Percentiles rank a stretch among this genome's conserved stretches.
These are phyloP conservation scores for Loripinus fragilis DNA, from an alignment of 2,888 invertebrate genomes.

Conservation along the genomic window DNA sequence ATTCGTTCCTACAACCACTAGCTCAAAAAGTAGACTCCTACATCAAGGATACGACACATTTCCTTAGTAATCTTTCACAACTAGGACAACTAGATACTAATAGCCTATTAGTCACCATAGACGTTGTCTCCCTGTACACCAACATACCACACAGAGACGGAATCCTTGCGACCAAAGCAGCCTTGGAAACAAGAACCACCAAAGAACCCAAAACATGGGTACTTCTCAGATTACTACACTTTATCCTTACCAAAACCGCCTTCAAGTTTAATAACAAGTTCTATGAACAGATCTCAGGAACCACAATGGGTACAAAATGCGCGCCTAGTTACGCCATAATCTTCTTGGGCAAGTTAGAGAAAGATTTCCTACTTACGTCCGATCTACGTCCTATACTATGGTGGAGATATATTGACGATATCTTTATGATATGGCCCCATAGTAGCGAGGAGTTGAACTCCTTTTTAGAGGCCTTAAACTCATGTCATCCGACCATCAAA, in stretches of 20 bases:
- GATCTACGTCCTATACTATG: no score
- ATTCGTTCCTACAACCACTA: neutral
- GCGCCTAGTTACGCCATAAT: neutral
- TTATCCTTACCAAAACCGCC: neutral
- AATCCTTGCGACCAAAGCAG: neutral
- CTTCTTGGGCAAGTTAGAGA: neutral
- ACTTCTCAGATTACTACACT: neutral
- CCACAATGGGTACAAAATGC: neutral
- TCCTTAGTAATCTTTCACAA: neutral
- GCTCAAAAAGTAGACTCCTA: neutral
- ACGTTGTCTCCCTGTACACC: neutral
- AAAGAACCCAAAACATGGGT: neutral
- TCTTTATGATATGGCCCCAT: slow-evolving; percentile 33
- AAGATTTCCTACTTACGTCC: neutral
- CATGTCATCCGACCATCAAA: slow-evolving; percentile 3
- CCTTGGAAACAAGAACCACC: neutral
- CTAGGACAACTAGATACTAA: neutral
- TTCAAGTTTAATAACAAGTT: neutral
- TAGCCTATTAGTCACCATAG: neutral
- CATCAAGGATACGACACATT: slow-evolving; percentile 5
- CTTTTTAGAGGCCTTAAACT: slow-evolving; percentile 27
- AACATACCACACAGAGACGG: neutral
- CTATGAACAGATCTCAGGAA: neutral
- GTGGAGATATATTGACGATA: slow-evolving; percentile 33
- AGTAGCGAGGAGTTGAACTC: slow-evolving; percentile 29